phyloP scores from a whole-genome alignment of 1,140 invertebrate genomes.

The Trichonephila clavipes region DNA sequence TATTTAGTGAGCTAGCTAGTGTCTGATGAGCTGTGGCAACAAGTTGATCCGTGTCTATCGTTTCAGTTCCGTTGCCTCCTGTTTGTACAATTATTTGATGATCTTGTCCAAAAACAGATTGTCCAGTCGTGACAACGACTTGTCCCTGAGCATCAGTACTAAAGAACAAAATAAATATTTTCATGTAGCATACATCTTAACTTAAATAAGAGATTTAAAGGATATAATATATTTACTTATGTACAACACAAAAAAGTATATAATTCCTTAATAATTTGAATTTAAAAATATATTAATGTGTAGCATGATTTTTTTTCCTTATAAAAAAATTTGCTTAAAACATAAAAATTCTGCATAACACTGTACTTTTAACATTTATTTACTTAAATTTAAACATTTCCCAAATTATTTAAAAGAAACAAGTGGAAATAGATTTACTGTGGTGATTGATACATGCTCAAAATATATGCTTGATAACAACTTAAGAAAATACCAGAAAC shows the following conservation, averaged over 20 bases:
- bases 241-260: background rate
- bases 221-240: too few relatives aligned
- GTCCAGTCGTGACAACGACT: conserved; percentile 58
- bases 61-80: conserved; percentile 60
- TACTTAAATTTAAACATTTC: too few relatives aligned
- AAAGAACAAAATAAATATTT: background rate
- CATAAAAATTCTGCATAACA: too few relatives aligned
- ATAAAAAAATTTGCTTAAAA: too few relatives aligned
- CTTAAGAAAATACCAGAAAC: too few relatives aligned
- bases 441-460: too few relatives aligned
- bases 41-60: conserved; percentile 65
- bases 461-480: too few relatives aligned
- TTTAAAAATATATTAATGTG: too few relatives aligned
- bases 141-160: conserved; percentile 68
- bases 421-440: too few relatives aligned
- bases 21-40: conserved; percentile 65
- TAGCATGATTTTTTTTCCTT: too few relatives aligned
- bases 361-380: too few relatives aligned
- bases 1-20: conserved; percentile 45
- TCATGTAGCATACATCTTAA: background rate
- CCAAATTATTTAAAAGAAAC: too few relatives aligned
- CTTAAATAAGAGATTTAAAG: background rate
- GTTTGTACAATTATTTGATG: conserved; percentile 75
- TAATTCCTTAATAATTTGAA: background rate
- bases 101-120: conserved; percentile 58